Base-by-base conservation (phyloP, 2,113 vertebrate species). In the Amphilophus citrinellus region DNA sequence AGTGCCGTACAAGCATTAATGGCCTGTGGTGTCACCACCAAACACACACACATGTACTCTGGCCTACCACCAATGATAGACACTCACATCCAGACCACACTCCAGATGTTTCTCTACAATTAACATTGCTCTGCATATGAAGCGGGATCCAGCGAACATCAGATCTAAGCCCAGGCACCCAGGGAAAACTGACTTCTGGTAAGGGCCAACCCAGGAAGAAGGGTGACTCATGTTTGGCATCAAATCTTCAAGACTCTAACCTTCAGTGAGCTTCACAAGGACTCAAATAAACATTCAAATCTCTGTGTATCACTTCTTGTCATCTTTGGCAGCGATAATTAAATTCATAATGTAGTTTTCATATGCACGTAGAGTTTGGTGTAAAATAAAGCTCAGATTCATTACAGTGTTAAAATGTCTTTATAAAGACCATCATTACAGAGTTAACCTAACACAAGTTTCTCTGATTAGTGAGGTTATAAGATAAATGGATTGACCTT, bases 191-290 rank as follows among this genome's bases (percentile, higher is more conserved):
- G 89, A 90, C 79, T 80, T 88, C 84, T 91, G 79, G 73, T 88
- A 58, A 84, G 84, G 82, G 79, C 89, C 91, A 92, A 82, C 91
- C 50, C 86, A 91, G 85, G 80, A 91, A 86, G 80, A 66, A 62
- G 18, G 30, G 79, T 95, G 94, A 95, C 88, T 94, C 93, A 95
- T 77, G 59, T 91, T 94, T 94, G 89, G 92, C 92, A 89, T 81
- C 37, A 24, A 82, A 77, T 82, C 50, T 65, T 30, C 14, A 82
- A 86, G 60, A 75, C 61, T 85, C 71, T 65, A 76, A 78, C 76
- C 84, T 87, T 82, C 66, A 78, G 80, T 84, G 42, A 63, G 81
- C 32, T 81, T 84, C 84, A 84, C 61, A 86, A 80, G 60, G 30
- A 86, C 61, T 89, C 57, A 76, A 88, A 82, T 82, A 84, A 89